Percentiles rank a stretch among this genome's conserved stretches.
Evolutionary conservation across 2,888 invertebrate species (phyloP).

Genomic region (Galeruca laticollis): DNA sequence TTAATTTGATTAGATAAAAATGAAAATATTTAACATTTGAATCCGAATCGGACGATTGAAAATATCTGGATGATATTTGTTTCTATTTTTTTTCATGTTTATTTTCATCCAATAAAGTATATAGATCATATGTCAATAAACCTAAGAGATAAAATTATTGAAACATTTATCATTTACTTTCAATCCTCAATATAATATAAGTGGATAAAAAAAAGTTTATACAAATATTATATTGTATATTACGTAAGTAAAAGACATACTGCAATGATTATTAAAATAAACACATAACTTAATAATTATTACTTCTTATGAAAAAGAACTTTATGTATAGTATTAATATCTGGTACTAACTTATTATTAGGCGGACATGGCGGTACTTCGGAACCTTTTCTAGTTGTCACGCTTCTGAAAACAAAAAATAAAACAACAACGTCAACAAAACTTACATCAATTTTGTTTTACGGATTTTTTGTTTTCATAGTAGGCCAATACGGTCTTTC

Average conservation of each 20-base stretch:
- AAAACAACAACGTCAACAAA: conserved; percentile 41
- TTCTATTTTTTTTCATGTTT: no score
- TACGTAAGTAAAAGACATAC: neutral
- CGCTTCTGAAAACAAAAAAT: conserved; percentile 48
- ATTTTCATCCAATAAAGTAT: neutral
- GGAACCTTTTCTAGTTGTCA: conserved; percentile 42
- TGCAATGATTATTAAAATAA: neutral
- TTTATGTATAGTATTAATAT: conserved; percentile 79
- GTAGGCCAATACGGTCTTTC: conserved; percentile 43
- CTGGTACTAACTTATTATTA: conserved; percentile 70
- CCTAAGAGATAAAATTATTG: neutral
- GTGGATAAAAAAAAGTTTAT: neutral
- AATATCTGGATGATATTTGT: no score
- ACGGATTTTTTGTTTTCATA: conserved; percentile 44
- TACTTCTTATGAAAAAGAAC: conserved; percentile 71
- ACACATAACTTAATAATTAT: neutral
- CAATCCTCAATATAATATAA: conserved; percentile 1
- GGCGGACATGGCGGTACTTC: conserved; percentile 47
- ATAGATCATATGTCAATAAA: neutral
- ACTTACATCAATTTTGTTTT: conserved; percentile 41
- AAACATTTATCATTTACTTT: neutral
- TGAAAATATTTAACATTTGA: no score
- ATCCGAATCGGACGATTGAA: no score
- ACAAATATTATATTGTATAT: conserved; percentile 1
- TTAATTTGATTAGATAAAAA: no score